Percentiles rank a stretch among this genome's conserved stretches.
Conservation (phyloP, 2,797 vertebrate species). For the Gila robusta region DNA sequence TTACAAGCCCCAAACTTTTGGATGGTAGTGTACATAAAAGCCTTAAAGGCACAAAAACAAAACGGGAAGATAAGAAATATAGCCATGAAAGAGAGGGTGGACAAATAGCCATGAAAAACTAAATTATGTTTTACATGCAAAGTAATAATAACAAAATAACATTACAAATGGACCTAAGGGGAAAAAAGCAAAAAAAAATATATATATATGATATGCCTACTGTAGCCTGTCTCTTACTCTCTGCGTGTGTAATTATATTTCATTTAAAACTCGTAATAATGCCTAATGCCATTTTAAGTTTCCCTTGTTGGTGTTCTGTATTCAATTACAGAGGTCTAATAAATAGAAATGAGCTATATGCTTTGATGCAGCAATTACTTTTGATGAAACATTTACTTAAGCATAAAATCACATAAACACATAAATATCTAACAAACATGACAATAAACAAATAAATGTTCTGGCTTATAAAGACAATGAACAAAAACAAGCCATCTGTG, state of each 20-base stretch:
- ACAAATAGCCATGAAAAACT: neutral
- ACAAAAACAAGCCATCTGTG: constrained; percentile 19
- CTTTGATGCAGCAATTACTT: constrained; percentile 10
- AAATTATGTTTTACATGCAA: neutral
- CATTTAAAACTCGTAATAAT: neutral
- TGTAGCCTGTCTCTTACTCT: neutral
- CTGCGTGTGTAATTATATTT: neutral
- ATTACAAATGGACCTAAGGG: neutral
- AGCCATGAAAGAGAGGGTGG: neutral
- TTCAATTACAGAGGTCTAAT: constrained; percentile 7
- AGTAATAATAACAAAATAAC: neutral
- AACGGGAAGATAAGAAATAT: neutral
- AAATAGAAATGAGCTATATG: constrained; percentile 17
- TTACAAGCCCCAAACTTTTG: neutral
- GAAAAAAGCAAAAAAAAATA: too few species aligned
- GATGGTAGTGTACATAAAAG: neutral
- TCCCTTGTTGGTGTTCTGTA: neutral
- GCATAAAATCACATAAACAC: constrained; percentile 22
- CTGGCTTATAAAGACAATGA: constrained; percentile 1
- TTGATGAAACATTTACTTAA: constrained; percentile 23
- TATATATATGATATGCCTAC: neutral
- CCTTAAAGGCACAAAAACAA: neutral
- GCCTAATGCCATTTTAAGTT: constrained; percentile 7
- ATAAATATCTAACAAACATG: neutral
- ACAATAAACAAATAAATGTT: constrained; percentile 14